Conservation (phyloP, 2,888 invertebrate genomes). For the Drosophila testacea region DNA sequence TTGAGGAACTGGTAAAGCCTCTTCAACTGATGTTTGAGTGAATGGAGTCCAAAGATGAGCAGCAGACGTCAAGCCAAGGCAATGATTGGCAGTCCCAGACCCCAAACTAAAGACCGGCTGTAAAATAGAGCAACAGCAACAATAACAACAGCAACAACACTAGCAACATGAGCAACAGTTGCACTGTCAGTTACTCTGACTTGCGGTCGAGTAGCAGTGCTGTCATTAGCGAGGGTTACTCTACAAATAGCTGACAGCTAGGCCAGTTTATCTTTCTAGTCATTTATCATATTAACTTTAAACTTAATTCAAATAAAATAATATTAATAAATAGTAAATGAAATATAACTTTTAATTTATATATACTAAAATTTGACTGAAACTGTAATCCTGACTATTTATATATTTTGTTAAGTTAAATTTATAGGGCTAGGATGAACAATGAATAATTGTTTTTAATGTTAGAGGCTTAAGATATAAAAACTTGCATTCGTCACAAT, state of each 20-base stretch:
- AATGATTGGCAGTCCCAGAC: constrained; percentile 69
- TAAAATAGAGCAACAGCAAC: constrained; percentile 73
- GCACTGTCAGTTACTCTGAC: constrained; percentile 59
- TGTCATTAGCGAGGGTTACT: constrained; percentile 51
- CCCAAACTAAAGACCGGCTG: constrained; percentile 55
- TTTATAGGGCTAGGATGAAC: too few relatives aligned
- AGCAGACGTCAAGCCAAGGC: constrained; percentile 55
- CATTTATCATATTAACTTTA: too few relatives aligned
- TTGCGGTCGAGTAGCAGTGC: constrained; percentile 60
- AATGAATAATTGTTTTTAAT: too few relatives aligned
- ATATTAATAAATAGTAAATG: neutral
- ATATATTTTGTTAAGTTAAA: neutral
- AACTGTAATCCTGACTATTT: too few relatives aligned
- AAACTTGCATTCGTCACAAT: too few relatives aligned
- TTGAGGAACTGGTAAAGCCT: constrained; percentile 44
- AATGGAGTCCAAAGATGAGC: constrained; percentile 75
- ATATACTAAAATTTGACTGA: too few relatives aligned
- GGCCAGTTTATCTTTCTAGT: neutral
- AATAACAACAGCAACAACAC: constrained; percentile 25
- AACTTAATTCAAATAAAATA: too few relatives aligned
- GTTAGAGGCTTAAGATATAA: too few relatives aligned
- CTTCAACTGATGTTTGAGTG: constrained; percentile 73
- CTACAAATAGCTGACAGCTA: neutral
- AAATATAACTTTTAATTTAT: neutral
- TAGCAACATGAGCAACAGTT: constrained; percentile 51